Evolutionary conservation across 2,113 vertebrate species (phyloP).

Genomic region (Rousettus leschenaultii): DNA sequence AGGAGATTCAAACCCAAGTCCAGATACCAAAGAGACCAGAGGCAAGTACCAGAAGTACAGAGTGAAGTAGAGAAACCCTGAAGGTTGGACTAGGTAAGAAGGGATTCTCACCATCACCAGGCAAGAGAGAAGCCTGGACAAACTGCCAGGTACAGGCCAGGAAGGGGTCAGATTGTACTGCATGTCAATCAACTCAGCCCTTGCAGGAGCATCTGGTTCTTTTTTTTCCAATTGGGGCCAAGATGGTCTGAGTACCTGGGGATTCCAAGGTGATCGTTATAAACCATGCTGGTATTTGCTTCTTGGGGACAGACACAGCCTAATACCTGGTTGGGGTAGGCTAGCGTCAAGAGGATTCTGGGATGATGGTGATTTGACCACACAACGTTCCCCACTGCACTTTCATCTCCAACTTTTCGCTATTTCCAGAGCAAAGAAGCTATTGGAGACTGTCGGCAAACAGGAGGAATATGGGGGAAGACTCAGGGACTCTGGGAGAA

Average conservation of each 20-base stretch:
- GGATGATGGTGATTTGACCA: background rate
- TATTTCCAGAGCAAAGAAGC: background rate
- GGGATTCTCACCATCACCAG: background rate
- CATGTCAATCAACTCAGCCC: background rate
- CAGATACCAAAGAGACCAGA: background rate
- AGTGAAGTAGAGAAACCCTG: background rate
- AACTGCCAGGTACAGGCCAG: background rate
- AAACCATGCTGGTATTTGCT: background rate
- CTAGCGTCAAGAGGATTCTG: background rate
- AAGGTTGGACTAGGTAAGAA: background rate
- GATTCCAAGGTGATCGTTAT: background rate
- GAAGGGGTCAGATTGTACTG: background rate
- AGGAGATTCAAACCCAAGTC: background rate
- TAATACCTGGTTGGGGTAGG: background rate
- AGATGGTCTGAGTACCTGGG: background rate
- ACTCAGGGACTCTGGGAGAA: background rate
- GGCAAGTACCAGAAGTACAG: background rate
- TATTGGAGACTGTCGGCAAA: background rate
- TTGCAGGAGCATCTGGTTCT: background rate
- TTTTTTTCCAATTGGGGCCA: background rate
- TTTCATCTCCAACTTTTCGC: background rate
- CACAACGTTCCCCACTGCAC: fast-evolving
- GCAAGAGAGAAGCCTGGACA: background rate
- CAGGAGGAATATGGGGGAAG: background rate
- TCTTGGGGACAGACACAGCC: background rate